Evolutionary conservation across 2,797 vertebrate genomes (phyloP), one percentile per base, ranked within the genome.

Genomic region (Bradypodion ventrale): DNA sequence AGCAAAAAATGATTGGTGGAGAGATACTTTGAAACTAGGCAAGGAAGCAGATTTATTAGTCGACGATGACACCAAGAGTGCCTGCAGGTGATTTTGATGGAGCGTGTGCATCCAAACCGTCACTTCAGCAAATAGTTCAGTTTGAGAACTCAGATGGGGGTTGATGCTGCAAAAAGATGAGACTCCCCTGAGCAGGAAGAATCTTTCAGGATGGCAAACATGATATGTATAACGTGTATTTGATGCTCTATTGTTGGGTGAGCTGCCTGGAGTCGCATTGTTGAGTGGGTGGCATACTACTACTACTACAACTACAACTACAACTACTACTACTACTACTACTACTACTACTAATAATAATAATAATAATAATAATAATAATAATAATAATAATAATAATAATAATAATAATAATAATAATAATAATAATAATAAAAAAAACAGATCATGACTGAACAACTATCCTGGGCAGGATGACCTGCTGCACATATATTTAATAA

Each of bases 91-190:
- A 15, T 66, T 16, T 74, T 72, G 37, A 3, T 68, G 63, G 7
- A 2, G 16, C 69, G 35, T 88, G 75, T 74, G 72, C 1, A 69
- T 3, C 37, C 10, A 23, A 0, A 9, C 63, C 3, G 7, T 76
- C 73, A 68, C 73, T 83, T 76, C 74, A 68, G 74, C 32, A 27
- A 83, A 76, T 15, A 76, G 63, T 83, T 65, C 62, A 83, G 32
- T 42, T 83, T 56, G 56, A 35, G 46, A 76, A 76, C 2, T 68
- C 35, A 42, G 75, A 83, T 76, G 59, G 35, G 79, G 79, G 12
- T 84, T 75, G 15, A 3, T 5, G 80, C 29, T 83, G 23, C 0
- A 1, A 72, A 83, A 83, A 19, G n/a, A 65, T 75, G 42, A 75
- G 44, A 75, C 35, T 65, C 23, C 62, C 37, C n/a, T 75, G 32